Evolutionary conservation across 2,888 invertebrate genomes (phyloP), one percentile per base, ranked within the genome.

Genomic region (Gymnosoma rotundatum): DNA sequence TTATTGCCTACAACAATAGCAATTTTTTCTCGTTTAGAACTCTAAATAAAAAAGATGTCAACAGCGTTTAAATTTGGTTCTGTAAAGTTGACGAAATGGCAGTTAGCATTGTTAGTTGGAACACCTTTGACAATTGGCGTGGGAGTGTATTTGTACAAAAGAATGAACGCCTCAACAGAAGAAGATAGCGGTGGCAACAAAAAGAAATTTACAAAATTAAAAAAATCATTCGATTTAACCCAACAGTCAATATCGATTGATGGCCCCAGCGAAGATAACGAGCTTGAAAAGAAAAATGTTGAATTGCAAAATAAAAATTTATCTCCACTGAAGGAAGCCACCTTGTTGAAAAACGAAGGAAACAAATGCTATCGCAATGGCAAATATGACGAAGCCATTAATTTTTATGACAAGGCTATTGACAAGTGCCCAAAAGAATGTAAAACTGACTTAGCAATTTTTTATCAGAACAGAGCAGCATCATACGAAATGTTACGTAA

Each of bases 401-500:
- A 94, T 45, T 95, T 95, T 88, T 99, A 99, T 91, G 96, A 97
- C 88, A 96, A 96, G 93, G 99, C 99, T 0, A 99, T 99, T 73
- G 97, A 98, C 88, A 94, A 96, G 45, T 98, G 98, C 89, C 96
- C 97, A 0, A 93, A 93, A 85, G 94, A 96, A 76, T 94, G 95
- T 88, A 93, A 93, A 36, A 94, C 94, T 0, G 97, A 97, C 87
- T 93, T 98, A 75, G 96, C 98, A 0, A 98, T 97, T 18, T 98
- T 97, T 92, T 98, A 98, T 92, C 99, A 99, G 92, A 99, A 99
- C 91, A 95, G 98, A 88, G 99, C 98, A 14, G 99, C 98, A 18
- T 97, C 98, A 58, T 97, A 97, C 92, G 98, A 98, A 92, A 97
- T 98, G 92, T 93, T 98, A 90, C 95, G 96, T 92, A 96, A 97